A percentile compares a stretch with the other conserved stretches of the same genome.
These are phyloP conservation scores for Paguma larvata DNA, from an alignment of 2,797 vertebrate genomes.

Conservation along the genomic window DNA sequence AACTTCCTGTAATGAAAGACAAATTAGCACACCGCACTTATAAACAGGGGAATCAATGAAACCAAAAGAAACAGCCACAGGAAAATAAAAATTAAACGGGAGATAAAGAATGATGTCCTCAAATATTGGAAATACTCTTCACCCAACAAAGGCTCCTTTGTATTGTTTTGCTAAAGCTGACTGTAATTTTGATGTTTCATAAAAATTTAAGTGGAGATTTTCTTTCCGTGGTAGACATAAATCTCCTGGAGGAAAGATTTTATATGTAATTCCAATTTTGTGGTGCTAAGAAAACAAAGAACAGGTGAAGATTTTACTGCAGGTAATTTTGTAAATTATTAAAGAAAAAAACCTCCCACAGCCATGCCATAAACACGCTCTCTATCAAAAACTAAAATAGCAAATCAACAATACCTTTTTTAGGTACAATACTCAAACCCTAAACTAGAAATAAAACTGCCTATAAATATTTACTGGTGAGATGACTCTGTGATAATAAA, in stretches of 20 bases:
- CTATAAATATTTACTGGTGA: slow-evolving; percentile 79
- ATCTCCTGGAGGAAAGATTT: slow-evolving; percentile 72
- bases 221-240: slow-evolving; percentile 79
- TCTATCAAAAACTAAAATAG: slow-evolving; percentile 82
- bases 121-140: slow-evolving; percentile 46
- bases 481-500: slow-evolving; percentile 72
- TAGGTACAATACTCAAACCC: slow-evolving; percentile 28
- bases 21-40: slow-evolving; percentile 69
- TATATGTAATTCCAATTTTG: slow-evolving; percentile 80
- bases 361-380: slow-evolving; percentile 54
- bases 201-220: slow-evolving; percentile 82
- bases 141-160: not conserved
- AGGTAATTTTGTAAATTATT: slow-evolving; percentile 84
- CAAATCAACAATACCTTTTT: slow-evolving; percentile 70
- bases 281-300: slow-evolving; percentile 80
- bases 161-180: slow-evolving; percentile 64
- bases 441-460: slow-evolving; percentile 73
- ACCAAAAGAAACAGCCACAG: slow-evolving; percentile 59
- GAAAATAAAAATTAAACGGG: slow-evolving; percentile 79
- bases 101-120: slow-evolving; percentile 71
- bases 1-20: slow-evolving; percentile 67
- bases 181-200: slow-evolving; percentile 80
- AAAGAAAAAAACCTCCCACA: slow-evolving; percentile 79
- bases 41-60: slow-evolving; percentile 60
- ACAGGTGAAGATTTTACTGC: slow-evolving; percentile 80